phyloP scores from a whole-genome alignment of 2,797 vertebrate species.

The Phrynocephalus forsythii region DNA sequence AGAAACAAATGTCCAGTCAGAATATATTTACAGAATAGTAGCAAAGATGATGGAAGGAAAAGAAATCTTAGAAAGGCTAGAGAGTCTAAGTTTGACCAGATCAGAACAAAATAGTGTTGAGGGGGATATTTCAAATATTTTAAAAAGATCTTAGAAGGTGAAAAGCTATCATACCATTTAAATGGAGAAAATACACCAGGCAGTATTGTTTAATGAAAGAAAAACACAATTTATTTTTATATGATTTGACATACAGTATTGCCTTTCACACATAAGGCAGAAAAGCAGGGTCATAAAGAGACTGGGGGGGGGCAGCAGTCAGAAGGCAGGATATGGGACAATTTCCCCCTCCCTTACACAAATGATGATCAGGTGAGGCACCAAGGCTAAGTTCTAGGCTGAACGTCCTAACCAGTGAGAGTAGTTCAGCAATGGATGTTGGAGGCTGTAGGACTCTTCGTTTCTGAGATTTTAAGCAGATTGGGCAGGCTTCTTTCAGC shows the following conservation, averaged over 20 bases:
- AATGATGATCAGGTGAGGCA: too few relatives aligned
- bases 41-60: not conserved
- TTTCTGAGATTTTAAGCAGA: not conserved
- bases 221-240: slow-evolving; percentile 6
- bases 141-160: not conserved
- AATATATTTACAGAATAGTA: not conserved
- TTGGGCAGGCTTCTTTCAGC: not conserved
- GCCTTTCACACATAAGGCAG: not conserved
- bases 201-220: not conserved
- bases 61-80: not conserved
- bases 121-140: not conserved
- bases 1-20: not conserved
- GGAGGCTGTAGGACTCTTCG: not conserved
- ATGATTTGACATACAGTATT: not conserved
- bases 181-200: not conserved
- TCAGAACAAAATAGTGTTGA: not conserved
- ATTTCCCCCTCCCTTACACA: too few relatives aligned
- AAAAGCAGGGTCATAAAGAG: not conserved
- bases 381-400: not conserved
- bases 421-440: not conserved
- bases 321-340: not conserved
- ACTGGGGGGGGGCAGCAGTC: not conserved
- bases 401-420: not conserved
- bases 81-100: not conserved
- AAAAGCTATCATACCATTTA: not conserved